phyloP scores from a whole-genome alignment of 2,113 vertebrate genomes.

The Marmota flaviventris region DNA sequence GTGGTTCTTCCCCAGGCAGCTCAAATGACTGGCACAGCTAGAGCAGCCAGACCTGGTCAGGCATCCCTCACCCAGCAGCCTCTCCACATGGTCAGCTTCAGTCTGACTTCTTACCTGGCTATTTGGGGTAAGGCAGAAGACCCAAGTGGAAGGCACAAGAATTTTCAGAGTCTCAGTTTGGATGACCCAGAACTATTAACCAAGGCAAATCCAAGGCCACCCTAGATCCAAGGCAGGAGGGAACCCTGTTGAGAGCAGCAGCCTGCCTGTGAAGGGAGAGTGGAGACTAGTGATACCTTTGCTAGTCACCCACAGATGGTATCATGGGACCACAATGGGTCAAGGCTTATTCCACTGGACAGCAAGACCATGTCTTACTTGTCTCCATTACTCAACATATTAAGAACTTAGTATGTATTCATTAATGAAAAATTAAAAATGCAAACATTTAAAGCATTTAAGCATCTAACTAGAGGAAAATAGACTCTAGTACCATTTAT shows the following conservation, averaged over 20 bases:
- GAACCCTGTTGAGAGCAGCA: neutral
- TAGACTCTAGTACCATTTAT: neutral
- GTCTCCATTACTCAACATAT: neutral
- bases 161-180: neutral
- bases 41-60: neutral
- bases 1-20: neutral
- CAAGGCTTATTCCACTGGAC: no score
- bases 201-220: neutral
- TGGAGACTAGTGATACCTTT: no score
- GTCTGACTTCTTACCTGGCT: neutral
- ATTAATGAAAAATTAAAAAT: constrained; percentile 49
- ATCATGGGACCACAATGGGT: neutral
- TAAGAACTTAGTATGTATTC: constrained; percentile 9
- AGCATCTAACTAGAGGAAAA: neutral
- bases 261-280: neutral
- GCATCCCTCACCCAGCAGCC: neutral
- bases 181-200: neutral
- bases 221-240: neutral
- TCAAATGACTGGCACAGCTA: neutral
- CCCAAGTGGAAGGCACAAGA: neutral
- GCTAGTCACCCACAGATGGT: neutral
- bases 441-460: constrained; percentile 21
- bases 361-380: neutral
- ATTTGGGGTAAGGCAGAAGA: neutral
- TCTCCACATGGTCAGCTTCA: neutral